Evolutionary conservation across 2,113 vertebrate genomes (phyloP).

Genomic region (Asarcornis scutulata): DNA sequence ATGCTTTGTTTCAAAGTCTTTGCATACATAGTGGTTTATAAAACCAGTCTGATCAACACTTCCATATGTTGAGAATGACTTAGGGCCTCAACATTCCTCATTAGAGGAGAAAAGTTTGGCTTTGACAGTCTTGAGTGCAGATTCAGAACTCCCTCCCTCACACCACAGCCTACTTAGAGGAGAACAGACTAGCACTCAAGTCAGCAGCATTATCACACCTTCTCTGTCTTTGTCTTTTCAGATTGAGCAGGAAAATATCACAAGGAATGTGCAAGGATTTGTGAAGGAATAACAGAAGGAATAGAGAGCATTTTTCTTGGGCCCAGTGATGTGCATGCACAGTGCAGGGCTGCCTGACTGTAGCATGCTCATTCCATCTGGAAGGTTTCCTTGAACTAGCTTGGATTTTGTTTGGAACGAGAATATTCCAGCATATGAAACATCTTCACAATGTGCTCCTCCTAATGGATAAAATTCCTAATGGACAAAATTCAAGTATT

Average conservation of each 20-base stretch:
- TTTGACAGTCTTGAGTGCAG: not conserved
- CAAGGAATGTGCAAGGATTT: not conserved
- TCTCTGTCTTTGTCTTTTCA: not conserved
- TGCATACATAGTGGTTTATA: accelerated
- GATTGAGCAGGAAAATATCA: not conserved
- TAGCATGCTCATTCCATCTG: not conserved
- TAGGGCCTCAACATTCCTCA: not conserved
- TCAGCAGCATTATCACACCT: not conserved
- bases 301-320: not conserved
- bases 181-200: not conserved
- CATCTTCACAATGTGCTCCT: constrained; percentile 4
- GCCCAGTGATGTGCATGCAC: not conserved
- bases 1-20: not conserved
- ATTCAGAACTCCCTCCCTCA: not conserved
- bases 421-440: constrained; percentile 32
- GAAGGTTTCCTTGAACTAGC: not conserved
- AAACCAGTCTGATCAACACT: not conserved
- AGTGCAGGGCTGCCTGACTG: not conserved
- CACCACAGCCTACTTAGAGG: not conserved
- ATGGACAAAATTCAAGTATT: constrained; percentile 22
- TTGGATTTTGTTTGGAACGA: constrained; percentile 14
- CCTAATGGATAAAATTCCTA: constrained; percentile 13
- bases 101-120: not conserved
- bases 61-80: not conserved
- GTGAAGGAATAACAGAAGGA: not conserved